Conservation (phyloP, 2,888 invertebrate species). For the Caenorhabditis wallacei region DNA sequence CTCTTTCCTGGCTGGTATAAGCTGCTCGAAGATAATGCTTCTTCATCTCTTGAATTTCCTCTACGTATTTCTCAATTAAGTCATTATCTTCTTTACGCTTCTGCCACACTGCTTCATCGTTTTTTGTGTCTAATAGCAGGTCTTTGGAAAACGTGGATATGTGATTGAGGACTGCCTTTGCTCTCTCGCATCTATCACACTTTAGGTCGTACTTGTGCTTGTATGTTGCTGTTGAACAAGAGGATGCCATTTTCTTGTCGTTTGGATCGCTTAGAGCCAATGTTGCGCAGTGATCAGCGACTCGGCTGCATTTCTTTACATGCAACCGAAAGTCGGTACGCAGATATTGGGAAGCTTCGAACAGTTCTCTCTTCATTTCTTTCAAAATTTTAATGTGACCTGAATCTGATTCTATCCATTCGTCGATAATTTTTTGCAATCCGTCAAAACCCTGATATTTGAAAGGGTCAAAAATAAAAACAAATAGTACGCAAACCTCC, state of each 20-base stretch:
- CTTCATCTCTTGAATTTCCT: too few species aligned
- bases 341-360: slow-evolving; percentile 38
- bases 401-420: too few species aligned
- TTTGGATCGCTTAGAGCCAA: slow-evolving; percentile 36
- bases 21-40: slow-evolving; percentile 21
- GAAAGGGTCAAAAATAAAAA: neutral
- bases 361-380: neutral
- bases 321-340: slow-evolving; percentile 40
- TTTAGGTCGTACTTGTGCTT: slow-evolving; percentile 35
- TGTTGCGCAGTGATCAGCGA: slow-evolving; percentile 47
- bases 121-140: neutral
- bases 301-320: slow-evolving; percentile 16
- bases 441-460: slow-evolving; percentile 5
- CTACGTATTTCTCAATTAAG: too few species aligned
- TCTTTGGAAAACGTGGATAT: slow-evolving; percentile 1
- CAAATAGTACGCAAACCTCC: neutral
- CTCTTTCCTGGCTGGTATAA: slow-evolving; percentile 1
- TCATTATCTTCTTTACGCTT: too few species aligned
- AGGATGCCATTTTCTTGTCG: neutral
- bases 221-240: neutral
- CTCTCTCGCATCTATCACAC: slow-evolving; percentile 43
- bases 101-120: neutral
- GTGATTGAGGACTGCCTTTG: neutral
- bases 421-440: neutral
- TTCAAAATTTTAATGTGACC: slow-evolving; percentile 17